These are phyloP conservation scores for Ferdinandea cuprea DNA, from an alignment of 2,888 invertebrate genomes.

Conservation along the genomic window DNA sequence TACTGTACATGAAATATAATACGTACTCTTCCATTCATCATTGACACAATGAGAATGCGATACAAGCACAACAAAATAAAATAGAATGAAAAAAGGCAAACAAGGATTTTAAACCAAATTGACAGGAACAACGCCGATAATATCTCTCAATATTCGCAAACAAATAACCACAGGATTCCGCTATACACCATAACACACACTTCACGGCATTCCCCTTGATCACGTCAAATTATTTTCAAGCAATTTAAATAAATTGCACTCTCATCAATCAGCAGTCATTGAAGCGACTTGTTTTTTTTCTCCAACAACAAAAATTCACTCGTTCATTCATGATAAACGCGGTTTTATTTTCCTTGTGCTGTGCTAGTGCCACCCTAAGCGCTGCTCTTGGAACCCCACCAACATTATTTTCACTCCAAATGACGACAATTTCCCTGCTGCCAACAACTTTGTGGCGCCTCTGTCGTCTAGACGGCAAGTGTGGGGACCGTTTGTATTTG, in stretches of 20 bases:
- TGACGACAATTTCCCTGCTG: constrained; percentile 60
- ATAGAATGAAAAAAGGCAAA: not conserved
- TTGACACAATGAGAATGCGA: constrained; percentile 22
- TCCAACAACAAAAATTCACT: constrained; percentile 8
- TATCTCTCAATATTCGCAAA: not conserved
- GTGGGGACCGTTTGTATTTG: constrained; percentile 30
- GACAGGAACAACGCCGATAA: constrained; percentile 43
- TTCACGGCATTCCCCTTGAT: constrained; percentile 13
- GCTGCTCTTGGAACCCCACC: constrained; percentile 8
- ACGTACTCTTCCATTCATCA: constrained; percentile 19
- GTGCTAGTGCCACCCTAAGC: not conserved
- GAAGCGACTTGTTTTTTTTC: constrained; percentile 20
- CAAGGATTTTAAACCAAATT: constrained; percentile 29
- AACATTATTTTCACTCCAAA: constrained; percentile 50
- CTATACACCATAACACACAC: too few species aligned
- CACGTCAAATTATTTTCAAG: constrained; percentile 60
- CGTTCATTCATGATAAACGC: constrained; percentile 16
- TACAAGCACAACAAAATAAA: constrained; percentile 24
- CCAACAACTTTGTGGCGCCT: constrained; percentile 63
- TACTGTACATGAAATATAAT: not conserved
- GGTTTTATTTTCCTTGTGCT: constrained; percentile 10
- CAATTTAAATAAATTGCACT: constrained; percentile 71
- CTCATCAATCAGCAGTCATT: constrained; percentile 69
- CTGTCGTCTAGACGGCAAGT: constrained; percentile 67
- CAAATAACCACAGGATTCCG: constrained; percentile 17